Evolutionary conservation across 2,888 invertebrate genomes (phyloP).

Genomic region (Odontomyia ornata): DNA sequence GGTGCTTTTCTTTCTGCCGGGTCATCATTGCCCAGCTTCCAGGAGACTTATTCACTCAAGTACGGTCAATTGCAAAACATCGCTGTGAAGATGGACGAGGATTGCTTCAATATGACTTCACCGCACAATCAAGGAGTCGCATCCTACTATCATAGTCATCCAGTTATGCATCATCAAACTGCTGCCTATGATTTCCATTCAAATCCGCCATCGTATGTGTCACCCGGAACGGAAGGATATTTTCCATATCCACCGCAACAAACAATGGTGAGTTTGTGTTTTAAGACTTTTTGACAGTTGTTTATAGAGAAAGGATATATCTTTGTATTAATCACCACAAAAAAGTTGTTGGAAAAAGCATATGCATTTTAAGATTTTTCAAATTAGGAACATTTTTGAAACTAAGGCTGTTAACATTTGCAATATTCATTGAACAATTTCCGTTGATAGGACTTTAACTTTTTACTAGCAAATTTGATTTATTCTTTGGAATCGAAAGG

Average conservation of each 20-base stretch:
- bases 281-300: neutral
- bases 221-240: constrained; percentile 51
- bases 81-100: constrained; percentile 87
- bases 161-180: constrained; percentile 60
- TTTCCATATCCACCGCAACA: constrained; percentile 53
- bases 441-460: too few relatives aligned
- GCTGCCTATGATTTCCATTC: constrained; percentile 61
- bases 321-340: too few relatives aligned
- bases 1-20: constrained; percentile 61
- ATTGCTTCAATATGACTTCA: constrained; percentile 75
- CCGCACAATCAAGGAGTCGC: constrained; percentile 49
- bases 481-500: too few relatives aligned
- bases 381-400: too few relatives aligned
- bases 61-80: constrained; percentile 72
- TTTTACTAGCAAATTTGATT: too few relatives aligned
- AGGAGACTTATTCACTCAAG: constrained; percentile 85
- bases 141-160: constrained; percentile 62
- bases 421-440: too few relatives aligned
- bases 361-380: too few relatives aligned
- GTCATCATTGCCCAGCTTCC: constrained; percentile 83
- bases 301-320: too few relatives aligned
- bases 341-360: too few relatives aligned
- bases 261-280: constrained; percentile 59
- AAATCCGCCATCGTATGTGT: constrained; percentile 65
- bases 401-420: too few relatives aligned